These are phyloP conservation scores for Oligia strigilis DNA, from an alignment of 2,888 invertebrate genomes.

Conservation along the genomic window DNA sequence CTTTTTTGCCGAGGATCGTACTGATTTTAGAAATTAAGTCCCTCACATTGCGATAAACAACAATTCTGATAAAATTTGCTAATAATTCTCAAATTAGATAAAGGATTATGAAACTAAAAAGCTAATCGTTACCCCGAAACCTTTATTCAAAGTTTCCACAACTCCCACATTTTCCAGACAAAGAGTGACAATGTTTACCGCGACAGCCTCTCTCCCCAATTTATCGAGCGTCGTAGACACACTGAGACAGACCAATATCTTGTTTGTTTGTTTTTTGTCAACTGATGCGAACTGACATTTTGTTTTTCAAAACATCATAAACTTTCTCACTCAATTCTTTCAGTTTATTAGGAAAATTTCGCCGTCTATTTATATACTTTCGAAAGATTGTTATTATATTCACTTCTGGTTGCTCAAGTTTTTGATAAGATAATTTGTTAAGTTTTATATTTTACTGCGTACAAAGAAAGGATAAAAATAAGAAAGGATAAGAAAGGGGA, in stretches of 20 bases:
- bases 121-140: not conserved
- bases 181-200: conserved; percentile 31
- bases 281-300: conserved; percentile 45
- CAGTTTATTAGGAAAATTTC: conserved; percentile 29
- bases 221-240: conserved; percentile 46
- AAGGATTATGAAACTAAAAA: not conserved
- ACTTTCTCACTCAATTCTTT: conserved; percentile 41
- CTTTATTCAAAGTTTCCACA: conserved; percentile 16
- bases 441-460: not conserved
- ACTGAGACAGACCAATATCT: conserved; percentile 20
- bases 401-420: not conserved
- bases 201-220: conserved; percentile 15
- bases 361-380: conserved; percentile 10
- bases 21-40: not conserved
- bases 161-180: not conserved
- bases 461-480: not conserved
- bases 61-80: no score
- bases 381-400: not conserved
- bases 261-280: conserved; percentile 51
- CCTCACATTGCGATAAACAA: not conserved
- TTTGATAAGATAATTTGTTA: conserved; percentile 8
- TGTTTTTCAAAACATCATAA: conserved; percentile 50
- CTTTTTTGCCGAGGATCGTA: not conserved
- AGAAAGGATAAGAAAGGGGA: not conserved
- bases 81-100: no score